phyloP scores from a whole-genome alignment of 2,888 invertebrate species.

The Piscicola geometra region DNA sequence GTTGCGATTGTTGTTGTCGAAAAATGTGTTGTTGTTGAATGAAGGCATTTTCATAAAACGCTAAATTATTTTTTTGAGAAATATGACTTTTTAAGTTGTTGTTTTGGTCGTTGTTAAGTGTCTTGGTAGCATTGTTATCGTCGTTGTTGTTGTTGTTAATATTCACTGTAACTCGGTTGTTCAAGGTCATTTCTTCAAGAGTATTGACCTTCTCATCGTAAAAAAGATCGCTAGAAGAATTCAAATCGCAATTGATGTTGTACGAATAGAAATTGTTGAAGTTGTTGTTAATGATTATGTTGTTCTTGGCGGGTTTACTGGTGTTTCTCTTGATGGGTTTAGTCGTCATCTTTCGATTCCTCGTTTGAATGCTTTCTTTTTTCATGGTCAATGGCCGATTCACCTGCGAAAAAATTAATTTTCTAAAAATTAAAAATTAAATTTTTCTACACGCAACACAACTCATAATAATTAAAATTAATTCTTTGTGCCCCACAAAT shows the following conservation, averaged over 20 bases:
- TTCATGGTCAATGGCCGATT: slow-evolving; percentile 33
- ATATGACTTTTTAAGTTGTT: too few relatives aligned
- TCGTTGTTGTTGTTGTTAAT: slow-evolving; percentile 10
- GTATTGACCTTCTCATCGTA: not conserved
- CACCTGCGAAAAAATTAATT: slow-evolving; percentile 1
- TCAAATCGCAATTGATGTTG: slow-evolving; percentile 5
- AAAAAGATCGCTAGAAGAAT: not conserved
- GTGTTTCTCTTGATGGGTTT: not conserved
- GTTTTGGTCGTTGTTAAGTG: not conserved
- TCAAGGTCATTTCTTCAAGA: too few relatives aligned
- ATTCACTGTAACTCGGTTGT: too few relatives aligned
- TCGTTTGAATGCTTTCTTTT: slow-evolving; percentile 31
- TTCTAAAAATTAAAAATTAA: too few relatives aligned
- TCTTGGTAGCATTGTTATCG: not conserved
- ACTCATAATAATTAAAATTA: too few relatives aligned
- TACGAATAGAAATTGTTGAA: slow-evolving; percentile 4
- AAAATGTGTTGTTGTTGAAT: not conserved
- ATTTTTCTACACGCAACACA: too few relatives aligned
- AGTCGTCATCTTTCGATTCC: slow-evolving; percentile 21
- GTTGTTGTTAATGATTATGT: slow-evolving; percentile 18
- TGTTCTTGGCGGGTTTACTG: not conserved
- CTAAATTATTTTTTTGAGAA: too few relatives aligned
- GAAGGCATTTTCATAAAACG: not conserved
- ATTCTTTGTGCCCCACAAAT: too few relatives aligned
- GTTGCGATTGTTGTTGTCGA: slow-evolving; percentile 5